Percentiles rank a stretch among this genome's conserved stretches.
Conservation (phyloP, 2,797 vertebrate species). For the Hoplostethus mediterraneus region DNA sequence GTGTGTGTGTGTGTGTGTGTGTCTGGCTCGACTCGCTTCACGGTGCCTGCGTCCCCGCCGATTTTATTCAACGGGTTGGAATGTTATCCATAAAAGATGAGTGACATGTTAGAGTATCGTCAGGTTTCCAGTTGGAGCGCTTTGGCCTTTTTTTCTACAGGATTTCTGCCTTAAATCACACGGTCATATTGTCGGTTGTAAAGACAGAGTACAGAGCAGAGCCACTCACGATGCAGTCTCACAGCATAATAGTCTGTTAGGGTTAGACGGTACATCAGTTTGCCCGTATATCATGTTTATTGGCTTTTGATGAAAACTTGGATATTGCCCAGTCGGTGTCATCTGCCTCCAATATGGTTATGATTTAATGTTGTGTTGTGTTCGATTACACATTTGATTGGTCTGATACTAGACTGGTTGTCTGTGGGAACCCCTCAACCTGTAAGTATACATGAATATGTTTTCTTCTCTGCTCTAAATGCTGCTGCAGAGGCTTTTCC, state of each 20-base stretch:
- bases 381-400: too few relatives aligned
- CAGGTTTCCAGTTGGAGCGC: constrained; percentile 17
- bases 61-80: constrained; percentile 72
- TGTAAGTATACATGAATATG: too few relatives aligned
- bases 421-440: too few relatives aligned
- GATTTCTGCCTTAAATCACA: constrained; percentile 30
- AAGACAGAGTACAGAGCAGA: constrained; percentile 38
- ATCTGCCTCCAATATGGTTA: too few relatives aligned
- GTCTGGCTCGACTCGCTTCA: constrained; percentile 50
- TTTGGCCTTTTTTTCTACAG: constrained; percentile 35
- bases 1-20: constrained; percentile 2
- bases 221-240: constrained; percentile 29
- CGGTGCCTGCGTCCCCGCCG: constrained; percentile 44
- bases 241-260: background rate
- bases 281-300: too few relatives aligned
- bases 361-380: too few relatives aligned
- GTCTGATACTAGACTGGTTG: too few relatives aligned
- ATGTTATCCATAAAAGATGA: constrained; percentile 68
- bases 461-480: too few relatives aligned
- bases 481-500: too few relatives aligned
- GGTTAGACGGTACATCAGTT: constrained; percentile 6
- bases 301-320: too few relatives aligned
- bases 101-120: constrained; percentile 52
- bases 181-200: constrained; percentile 23
- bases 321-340: too few relatives aligned